Conservation (phyloP, 2,797 vertebrate species). For the Enteromius thamalakanensis region DNA sequence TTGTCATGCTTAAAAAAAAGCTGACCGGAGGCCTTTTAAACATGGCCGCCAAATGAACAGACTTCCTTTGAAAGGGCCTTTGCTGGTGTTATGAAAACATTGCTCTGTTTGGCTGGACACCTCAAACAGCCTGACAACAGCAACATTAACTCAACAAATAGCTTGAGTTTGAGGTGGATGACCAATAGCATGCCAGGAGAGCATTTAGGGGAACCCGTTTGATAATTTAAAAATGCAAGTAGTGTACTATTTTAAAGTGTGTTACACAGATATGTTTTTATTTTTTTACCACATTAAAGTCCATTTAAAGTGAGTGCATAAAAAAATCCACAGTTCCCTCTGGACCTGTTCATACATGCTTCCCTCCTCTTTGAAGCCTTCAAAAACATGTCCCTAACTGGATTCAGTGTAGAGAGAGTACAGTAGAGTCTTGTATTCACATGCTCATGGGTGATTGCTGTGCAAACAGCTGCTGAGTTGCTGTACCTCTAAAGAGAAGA, state of each 20-base stretch:
- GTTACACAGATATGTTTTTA: background rate
- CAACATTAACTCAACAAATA: background rate
- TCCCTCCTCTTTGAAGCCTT: conserved; percentile 9
- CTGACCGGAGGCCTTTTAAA: background rate
- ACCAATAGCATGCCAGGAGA: background rate
- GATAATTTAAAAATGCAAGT: background rate
- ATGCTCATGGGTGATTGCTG: conserved; percentile 13
- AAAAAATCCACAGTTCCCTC: background rate
- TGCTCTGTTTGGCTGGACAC: background rate
- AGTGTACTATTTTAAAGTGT: background rate
- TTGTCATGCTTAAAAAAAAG: background rate
- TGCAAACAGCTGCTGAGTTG: conserved; percentile 26
- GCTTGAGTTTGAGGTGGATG: background rate
- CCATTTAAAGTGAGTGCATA: background rate
- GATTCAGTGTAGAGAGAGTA: conserved; percentile 22
- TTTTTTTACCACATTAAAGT: background rate
- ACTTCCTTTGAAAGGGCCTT: background rate
- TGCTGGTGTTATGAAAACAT: background rate
- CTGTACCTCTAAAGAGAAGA: conserved; percentile 24
- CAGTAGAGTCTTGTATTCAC: conserved; percentile 14
- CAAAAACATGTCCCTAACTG: background rate
- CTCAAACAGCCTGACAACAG: background rate
- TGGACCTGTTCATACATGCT: background rate
- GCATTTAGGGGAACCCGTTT: background rate
- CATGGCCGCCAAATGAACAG: background rate